Evolutionary conservation across 2,888 invertebrate genomes (phyloP), one percentile per base, ranked within the genome.

Genomic region (Dryocosmus kuriphilus): DNA sequence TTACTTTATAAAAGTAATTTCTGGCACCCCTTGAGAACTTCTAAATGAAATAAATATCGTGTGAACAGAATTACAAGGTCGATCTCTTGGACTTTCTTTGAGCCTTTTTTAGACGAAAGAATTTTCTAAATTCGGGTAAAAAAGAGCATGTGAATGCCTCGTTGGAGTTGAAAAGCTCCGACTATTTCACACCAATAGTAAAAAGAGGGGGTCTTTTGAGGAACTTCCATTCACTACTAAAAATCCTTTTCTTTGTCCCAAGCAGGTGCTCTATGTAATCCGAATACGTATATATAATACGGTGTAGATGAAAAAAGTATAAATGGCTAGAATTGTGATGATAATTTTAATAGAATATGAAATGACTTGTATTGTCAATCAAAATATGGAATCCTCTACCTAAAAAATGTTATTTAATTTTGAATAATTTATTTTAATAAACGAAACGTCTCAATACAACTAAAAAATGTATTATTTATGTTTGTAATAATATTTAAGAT

Each of bases 181-280:
- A 51, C 71, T 71, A 71, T 71, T 71, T 71, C 30, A 71, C 71
- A 71, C 71, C 71, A 71, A 51, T 71, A 67, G 46, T 51, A 71
- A n/a, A 71, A 51, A 30, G n/a, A 51, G 51, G 14, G 38, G 41
- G 19, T 51, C 51, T 32, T 71, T 71, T 71, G 51, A 71, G 51
- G 51, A 71, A 51, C 71, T 71, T 71, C 51, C 30, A 71, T 71
- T 71, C 71, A 71, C 9, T 16, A n/a, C 51, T 51, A 51, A 51
- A 71, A 71, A 71, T 71, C 71, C 71, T 71, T 71, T 71, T 71
- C 71, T 71, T 71, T 71, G 51, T 6, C 30, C 71, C 22, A 71
- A 71, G 71, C 71, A 71, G 71, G 71, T 71, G 71, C 46, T 51
- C 71, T 51, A 30, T 51, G 71, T 71, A 71, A 71, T 51, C 30